Evolutionary conservation across 2,113 vertebrate species (phyloP), one percentile per base, ranked within the genome.

Genomic region (Cervus canadensis): DNA sequence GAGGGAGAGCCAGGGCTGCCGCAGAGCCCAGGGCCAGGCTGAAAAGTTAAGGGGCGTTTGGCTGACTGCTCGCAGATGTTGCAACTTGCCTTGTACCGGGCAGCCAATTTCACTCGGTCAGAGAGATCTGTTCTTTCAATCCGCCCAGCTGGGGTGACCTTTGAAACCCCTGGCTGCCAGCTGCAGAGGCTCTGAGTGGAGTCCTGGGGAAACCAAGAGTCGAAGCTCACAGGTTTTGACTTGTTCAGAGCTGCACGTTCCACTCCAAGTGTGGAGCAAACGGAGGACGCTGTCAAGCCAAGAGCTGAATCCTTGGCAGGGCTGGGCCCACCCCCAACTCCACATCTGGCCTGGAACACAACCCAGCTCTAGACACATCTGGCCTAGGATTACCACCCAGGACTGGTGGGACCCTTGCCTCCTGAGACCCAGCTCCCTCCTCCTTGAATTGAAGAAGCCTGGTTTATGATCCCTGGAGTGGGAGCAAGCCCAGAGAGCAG

Each of bases 81-180:
- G 93, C 98, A 98, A 98, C 94, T 98, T 97, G 97, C 67, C 94
- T 97, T 96, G 94, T 26, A 40, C 28, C 5, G 43, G 96, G 87
- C 71, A 82, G 96, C 97, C 92, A 96, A 96, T 98, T 98, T 97
- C 6, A 83, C 95, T 91, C 36, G 21, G 87, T 97, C 91, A 84
- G 74, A 95, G 85, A 97, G 97, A 95, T 97, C 95, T 97, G 94
- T 96, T 98, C 84, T 98, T 98, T 97, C 85, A 97, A 96, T 93
- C 97, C 84, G 76, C 56, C 96, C 97, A 87, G 90, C 97, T 97
- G 97, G 94, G 97, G 78, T 95, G 98, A 98, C 96, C 97, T 97
- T 97, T 96, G 98, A 98, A 97, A 98, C 97, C 78, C 89, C 87
- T 84, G 88, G 96, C 88, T 91, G 94, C 98, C 97, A 96, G 97